Conservation (phyloP, 2,113 vertebrate species). For the Otus sunia region DNA sequence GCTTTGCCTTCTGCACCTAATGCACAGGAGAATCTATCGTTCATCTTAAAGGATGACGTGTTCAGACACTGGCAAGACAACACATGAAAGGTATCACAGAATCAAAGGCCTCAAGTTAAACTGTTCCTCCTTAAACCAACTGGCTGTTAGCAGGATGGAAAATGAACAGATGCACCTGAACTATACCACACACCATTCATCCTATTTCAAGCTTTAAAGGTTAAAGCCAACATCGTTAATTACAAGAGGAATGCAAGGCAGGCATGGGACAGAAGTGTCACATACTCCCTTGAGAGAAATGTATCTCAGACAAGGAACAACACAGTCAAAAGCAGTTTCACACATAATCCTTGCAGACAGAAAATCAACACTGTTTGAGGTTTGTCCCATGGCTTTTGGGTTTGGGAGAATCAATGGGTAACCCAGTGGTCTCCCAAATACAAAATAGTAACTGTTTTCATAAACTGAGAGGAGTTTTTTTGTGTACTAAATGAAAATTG, state of each 20-base stretch:
- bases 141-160: background rate
- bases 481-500: background rate
- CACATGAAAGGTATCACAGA: background rate
- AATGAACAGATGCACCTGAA: background rate
- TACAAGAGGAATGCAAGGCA: background rate
- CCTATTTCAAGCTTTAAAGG: slow-evolving; percentile 1
- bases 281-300: background rate
- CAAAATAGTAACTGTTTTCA: background rate
- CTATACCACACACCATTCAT: background rate
- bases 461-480: fast-evolving
- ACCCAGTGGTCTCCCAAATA: background rate
- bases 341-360: background rate
- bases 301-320: background rate
- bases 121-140: background rate
- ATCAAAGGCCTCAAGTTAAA: background rate
- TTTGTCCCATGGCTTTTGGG: background rate
- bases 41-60: background rate
- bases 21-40: background rate
- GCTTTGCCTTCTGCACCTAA: background rate
- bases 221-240: slow-evolving; percentile 32
- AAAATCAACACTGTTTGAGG: background rate
- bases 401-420: background rate
- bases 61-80: background rate
- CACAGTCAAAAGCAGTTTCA: background rate
- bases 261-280: background rate